Percentiles rank a stretch among this genome's conserved stretches.
phyloP scores from a whole-genome alignment of 1,140 invertebrate species.

The Sarcophaga bullata region DNA sequence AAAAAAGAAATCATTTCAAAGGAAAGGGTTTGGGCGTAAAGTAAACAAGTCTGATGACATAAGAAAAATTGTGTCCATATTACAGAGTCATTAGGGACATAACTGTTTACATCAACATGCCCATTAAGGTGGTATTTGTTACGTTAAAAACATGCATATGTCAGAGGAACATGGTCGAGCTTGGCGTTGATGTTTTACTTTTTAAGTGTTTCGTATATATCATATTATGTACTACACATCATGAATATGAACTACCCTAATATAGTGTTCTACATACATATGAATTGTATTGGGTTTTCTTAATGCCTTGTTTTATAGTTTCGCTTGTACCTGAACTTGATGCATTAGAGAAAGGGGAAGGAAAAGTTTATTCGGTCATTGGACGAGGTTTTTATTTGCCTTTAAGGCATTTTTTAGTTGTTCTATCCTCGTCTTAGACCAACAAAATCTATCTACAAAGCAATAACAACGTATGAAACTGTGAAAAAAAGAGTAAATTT shows the following conservation, averaged over 20 bases:
- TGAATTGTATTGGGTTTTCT: not conserved
- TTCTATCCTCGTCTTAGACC: no score
- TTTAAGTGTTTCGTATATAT: no score
- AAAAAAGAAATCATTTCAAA: not conserved
- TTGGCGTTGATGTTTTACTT: no score
- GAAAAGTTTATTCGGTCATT: not conserved
- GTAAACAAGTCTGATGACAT: constrained; percentile 5
- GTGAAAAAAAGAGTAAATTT: not conserved
- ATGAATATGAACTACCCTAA: not conserved
- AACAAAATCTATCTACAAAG: no score
- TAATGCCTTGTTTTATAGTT: not conserved
- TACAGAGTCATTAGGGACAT: constrained; percentile 5
- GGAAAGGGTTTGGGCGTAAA: constrained; percentile 20
- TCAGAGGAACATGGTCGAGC: no score
- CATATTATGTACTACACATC: no score
- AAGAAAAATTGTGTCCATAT: not conserved
- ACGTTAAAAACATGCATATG: no score
- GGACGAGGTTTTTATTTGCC: not conserved
- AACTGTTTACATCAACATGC: no score
- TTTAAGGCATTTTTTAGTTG: constrained; percentile 7
- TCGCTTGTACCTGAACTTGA: constrained; percentile 9
- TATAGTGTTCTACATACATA: not conserved
- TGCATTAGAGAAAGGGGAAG: not conserved
- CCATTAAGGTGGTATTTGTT: no score
- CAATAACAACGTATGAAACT: no score